These are phyloP conservation scores for Atrina japonica DNA, from an alignment of 2,888 invertebrate genomes.

Conservation along the genomic window DNA sequence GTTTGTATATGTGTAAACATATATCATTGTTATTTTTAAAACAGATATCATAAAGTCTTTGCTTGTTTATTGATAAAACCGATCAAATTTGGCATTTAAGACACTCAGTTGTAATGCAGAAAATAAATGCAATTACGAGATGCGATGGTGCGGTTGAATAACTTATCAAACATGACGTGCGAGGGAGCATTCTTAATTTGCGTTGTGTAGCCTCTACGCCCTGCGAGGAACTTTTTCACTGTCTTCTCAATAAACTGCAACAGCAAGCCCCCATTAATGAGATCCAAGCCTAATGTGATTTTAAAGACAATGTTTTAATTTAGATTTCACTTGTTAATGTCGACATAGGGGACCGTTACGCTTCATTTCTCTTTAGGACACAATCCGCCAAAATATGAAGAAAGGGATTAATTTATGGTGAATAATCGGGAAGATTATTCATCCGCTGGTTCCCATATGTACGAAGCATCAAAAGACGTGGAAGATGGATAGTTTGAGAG, in stretches of 20 bases:
- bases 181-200: constrained; percentile 35
- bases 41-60: no score
- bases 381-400: constrained; percentile 1
- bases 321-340: constrained; percentile 1
- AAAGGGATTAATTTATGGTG: constrained; percentile 26
- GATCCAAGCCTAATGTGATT: background rate
- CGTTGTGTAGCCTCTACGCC: constrained; percentile 9
- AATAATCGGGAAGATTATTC: constrained; percentile 15
- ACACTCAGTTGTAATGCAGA: constrained; percentile 23
- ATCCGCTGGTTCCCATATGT: background rate
- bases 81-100: constrained; percentile 4
- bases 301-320: constrained; percentile 8
- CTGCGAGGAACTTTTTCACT: background rate
- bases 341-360: background rate
- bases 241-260: background rate
- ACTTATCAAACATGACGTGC: constrained; percentile 36
- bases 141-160: constrained; percentile 33
- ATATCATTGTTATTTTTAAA: no score
- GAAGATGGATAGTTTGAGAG: constrained; percentile 19
- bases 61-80: no score
- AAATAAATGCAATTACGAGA: constrained; percentile 36
- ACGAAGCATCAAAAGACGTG: constrained; percentile 20
- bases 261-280: background rate
- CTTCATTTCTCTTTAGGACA: background rate
- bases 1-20: no score